Base-by-base conservation (phyloP, 2,113 vertebrate species). In the Seriola aureovittata region DNA sequence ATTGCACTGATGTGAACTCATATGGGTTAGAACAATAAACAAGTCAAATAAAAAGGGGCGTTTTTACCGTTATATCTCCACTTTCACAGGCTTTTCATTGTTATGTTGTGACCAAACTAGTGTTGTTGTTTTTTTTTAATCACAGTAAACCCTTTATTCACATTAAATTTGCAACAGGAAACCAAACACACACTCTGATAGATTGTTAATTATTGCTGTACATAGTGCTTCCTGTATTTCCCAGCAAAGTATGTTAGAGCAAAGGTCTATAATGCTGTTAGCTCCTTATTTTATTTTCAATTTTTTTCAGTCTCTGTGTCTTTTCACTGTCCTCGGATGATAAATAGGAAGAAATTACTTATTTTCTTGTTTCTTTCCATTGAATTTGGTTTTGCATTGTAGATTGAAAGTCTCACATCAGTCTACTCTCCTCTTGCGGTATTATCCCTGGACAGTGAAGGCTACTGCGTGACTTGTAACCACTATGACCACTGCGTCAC, bases 1-100 rank as follows among this genome's bases (percentile, higher is more conserved):
- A 91, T 90, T 95, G 93, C 93, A 94, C 94, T 95, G 94, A 95
- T 85, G 55, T 81, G 50, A 85, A 81, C 90, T 75, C 80, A 64
- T 11, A 69, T 63, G 70, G 63, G 57, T 82, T 60, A 23, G 10
- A 81, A 54, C 46, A 73, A 67, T 3, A 78, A 68, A 55, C 23
- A 67, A 44, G 44, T 54, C 46, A 52, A 74, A 36, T 48, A 38
- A 44, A 64, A 17, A 32, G 38, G 55, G 71, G 17, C 25, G 3
- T 14, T 10, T 72, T 50, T 73, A 13, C 10, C 38, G 25, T 40
- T 68, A 59, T 50, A 44, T n/a, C 5, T 81, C 58, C 60, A 52
- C 1, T 58, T 62, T 76, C 66, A 55, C 73, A 65, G 7, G 14
- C 65, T 85, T 29, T 70, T 85, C 38, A 60, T 50, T 25, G 29